phyloP scores from a whole-genome alignment of 30 jellyfish, hydroid and myxozoan genomes.

The Aurelia aurita region DNA sequence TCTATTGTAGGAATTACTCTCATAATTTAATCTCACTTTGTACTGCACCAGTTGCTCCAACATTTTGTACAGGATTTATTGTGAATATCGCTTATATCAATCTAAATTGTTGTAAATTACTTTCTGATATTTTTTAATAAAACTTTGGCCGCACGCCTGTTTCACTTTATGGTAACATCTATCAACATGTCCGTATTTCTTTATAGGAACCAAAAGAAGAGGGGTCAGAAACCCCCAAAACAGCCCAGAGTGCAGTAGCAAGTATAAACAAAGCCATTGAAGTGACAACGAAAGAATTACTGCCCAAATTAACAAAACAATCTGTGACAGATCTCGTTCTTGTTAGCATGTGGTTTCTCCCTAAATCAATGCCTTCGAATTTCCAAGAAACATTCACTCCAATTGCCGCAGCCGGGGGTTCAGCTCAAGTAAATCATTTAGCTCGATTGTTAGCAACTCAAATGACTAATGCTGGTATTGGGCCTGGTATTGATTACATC shows the following conservation, averaged over 20 bases:
- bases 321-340: slow-evolving; percentile 92
- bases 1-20: neutral
- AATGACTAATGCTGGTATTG: slow-evolving; percentile 95
- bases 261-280: slow-evolving; percentile 85
- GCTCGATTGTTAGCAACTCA: slow-evolving; percentile 94
- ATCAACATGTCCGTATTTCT: neutral
- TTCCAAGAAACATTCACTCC: slow-evolving; percentile 98
- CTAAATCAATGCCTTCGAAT: slow-evolving; percentile 90
- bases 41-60: too few species aligned
- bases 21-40: neutral
- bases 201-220: slow-evolving; percentile 44
- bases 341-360: slow-evolving; percentile 93
- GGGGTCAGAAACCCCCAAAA: neutral
- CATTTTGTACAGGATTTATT: neutral
- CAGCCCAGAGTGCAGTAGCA: slow-evolving; percentile 58
- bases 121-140: too few species aligned
- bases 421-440: slow-evolving; percentile 89
- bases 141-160: too few species aligned
- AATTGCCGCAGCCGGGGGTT: slow-evolving; percentile 98
- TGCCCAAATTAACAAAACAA: slow-evolving; percentile 84
- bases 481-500: slow-evolving; percentile 88
- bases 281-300: slow-evolving; percentile 83
- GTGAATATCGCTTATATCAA: neutral
- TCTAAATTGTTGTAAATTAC: neutral
- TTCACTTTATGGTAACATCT: too few species aligned